Conservation (phyloP, 2,113 vertebrate genomes). For the Cyanocitta stelleri region DNA sequence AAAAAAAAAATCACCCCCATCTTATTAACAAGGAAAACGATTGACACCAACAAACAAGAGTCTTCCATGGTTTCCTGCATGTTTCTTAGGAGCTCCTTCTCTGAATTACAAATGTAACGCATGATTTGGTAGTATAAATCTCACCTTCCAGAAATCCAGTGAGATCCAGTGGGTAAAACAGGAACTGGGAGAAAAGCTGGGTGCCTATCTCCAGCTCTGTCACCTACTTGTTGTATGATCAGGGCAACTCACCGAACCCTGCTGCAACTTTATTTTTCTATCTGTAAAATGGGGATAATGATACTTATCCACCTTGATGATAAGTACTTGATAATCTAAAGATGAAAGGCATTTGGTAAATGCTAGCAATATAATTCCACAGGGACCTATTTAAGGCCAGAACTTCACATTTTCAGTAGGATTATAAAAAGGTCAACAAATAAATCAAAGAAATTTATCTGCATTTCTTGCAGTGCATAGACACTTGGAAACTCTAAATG, state of each 20-base stretch:
- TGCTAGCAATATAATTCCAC: not conserved
- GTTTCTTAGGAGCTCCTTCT: not conserved
- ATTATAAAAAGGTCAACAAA: not conserved
- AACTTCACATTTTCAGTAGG: not conserved
- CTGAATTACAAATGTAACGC: not conserved
- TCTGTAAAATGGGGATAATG: not conserved
- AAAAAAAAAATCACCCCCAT: not conserved
- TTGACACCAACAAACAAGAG: not conserved
- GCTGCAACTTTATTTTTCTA: not conserved
- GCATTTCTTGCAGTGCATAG: not conserved
- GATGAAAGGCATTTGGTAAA: not conserved
- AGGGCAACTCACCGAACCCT: not conserved
- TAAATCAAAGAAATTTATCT: not conserved
- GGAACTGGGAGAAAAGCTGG: not conserved
- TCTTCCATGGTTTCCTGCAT: not conserved
- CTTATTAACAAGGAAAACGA: conserved; percentile 13
- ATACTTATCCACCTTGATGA: not conserved
- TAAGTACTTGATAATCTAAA: not conserved
- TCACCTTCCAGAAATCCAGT: not conserved
- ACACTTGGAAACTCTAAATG: not conserved
- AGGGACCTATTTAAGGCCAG: not conserved
- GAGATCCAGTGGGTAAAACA: not conserved
- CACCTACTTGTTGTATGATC: not conserved
- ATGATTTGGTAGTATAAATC: not conserved
- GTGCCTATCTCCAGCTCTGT: not conserved